Evolutionary conservation across 1,140 invertebrate genomes (phyloP).

Genomic region (Meloidogyne chitwoodi): DNA sequence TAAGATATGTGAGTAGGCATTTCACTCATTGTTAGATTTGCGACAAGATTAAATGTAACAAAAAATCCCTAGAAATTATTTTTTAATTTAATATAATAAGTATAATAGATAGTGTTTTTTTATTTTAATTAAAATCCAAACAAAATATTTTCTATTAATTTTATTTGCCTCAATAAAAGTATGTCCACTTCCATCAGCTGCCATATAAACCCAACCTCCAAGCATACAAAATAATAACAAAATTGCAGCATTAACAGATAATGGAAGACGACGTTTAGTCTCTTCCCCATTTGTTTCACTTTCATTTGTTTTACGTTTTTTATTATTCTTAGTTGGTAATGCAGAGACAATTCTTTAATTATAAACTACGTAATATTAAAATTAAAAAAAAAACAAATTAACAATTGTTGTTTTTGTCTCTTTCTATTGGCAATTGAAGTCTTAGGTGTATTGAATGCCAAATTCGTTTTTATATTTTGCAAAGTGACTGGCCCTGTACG

Average conservation of each 20-base stretch:
- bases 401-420: background rate
- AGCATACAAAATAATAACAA: conserved; percentile 59
- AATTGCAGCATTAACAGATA: conserved; percentile 58
- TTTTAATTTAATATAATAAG: too few relatives aligned
- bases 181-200: conserved; percentile 38
- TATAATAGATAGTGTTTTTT: too few relatives aligned
- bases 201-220: conserved; percentile 57
- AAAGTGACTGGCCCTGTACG: conserved; percentile 33
- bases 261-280: conserved; percentile 47
- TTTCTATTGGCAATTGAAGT: background rate
- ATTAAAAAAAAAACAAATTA: background rate
- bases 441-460: conserved; percentile 34
- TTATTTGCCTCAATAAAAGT: conserved; percentile 12
- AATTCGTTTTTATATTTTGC: conserved; percentile 49
- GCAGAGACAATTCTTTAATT: background rate
- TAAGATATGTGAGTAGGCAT: conserved; percentile 57
- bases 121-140: too few relatives aligned
- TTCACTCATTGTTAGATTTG: conserved; percentile 57
- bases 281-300: background rate
- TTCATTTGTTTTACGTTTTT: background rate
- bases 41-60: conserved; percentile 58
- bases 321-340: background rate
- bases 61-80: conserved; percentile 55
- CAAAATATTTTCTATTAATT: too few relatives aligned
- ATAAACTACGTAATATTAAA: background rate